Conservation (phyloP, 2,888 invertebrate species). For the Lysandra coridon region DNA sequence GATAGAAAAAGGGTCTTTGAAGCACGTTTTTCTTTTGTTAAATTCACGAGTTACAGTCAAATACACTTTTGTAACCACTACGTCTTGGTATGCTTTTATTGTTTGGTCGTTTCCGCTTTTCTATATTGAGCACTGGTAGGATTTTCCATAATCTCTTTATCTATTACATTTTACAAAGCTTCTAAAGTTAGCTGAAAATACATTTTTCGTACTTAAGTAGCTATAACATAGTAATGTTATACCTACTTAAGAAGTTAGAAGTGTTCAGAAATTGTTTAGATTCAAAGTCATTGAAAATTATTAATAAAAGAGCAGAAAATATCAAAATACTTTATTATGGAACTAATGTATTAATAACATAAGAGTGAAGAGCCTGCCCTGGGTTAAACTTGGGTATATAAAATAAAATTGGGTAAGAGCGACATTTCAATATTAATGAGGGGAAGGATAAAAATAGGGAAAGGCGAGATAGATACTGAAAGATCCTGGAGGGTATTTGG, state of each 20-base stretch:
- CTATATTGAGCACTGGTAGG: conserved; percentile 28
- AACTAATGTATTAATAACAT: too few species aligned
- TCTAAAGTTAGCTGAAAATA: neutral
- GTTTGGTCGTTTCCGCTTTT: conserved; percentile 27
- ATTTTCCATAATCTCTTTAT: conserved; percentile 8
- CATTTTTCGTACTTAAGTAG: too few species aligned
- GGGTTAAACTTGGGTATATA: too few species aligned
- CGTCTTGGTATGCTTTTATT: conserved; percentile 23
- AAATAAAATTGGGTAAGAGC: too few species aligned
- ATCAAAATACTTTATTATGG: too few species aligned
- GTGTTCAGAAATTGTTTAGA: too few species aligned
- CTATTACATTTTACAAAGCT: conserved; percentile 1
- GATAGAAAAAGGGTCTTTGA: conserved; percentile 1
- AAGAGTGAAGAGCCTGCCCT: too few species aligned
- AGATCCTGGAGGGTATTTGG: neutral
- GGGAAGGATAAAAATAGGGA: too few species aligned
- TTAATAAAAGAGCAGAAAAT: too few species aligned
- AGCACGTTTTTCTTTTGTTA: conserved; percentile 27
- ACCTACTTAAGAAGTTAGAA: too few species aligned
- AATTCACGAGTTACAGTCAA: conserved; percentile 15
- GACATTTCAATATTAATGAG: too few species aligned
- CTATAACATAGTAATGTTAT: neutral
- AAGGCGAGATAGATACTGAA: neutral
- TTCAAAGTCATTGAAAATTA: too few species aligned
- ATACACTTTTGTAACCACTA: conserved; percentile 28